Evolutionary conservation across 2,888 invertebrate species (phyloP), one percentile per base, ranked within the genome.

Genomic region (Tethea ocularis): DNA sequence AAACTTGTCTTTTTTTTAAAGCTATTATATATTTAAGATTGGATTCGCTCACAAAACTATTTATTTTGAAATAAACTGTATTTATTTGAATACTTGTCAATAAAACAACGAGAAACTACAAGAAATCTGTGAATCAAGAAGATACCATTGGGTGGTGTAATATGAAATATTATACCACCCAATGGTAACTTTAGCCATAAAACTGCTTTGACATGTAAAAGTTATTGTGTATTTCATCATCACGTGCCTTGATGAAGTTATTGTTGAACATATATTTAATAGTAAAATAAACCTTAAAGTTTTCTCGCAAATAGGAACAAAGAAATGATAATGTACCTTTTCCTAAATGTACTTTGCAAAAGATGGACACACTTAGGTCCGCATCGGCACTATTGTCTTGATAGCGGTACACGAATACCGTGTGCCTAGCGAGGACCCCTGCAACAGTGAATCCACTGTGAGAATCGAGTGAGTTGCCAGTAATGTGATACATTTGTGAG

Each of bases 321-420:
- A 57, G 62, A 62, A 57, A 57, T 29, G 57, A 60, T 62, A 52
- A 74, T 82, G 88, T 93, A 93, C 93, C 93, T 93, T 93, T 91
- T 92, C 93, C 93, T 93, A 93, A 87, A 90, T 92, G 90, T 81
- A 93, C 79, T 93, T 93, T 93, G 92, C 91, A 93, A 88, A 90
- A 91, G 87, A 93, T 83, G 85, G 93, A 93, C 78, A 93, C 88
- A 84, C 88, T 89, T 87, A 93, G 81, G 84, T 93, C 93, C 74
- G 91, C 87, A 83, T 88, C 87, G 82, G 88, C 86, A 86, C 82
- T 91, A 87, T 80, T 87, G 84, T 93, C 93, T 82, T 93, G 88
- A 86, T 91, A 93, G 66, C 88, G 91, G 85, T 92, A 93, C 82
- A 88, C 87, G 85, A 88, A 93, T 85, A 93, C 91, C 80, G 86